Evolutionary conservation across 2,888 invertebrate species (phyloP), one percentile per base, ranked within the genome.

Genomic region (Thera britannica): DNA sequence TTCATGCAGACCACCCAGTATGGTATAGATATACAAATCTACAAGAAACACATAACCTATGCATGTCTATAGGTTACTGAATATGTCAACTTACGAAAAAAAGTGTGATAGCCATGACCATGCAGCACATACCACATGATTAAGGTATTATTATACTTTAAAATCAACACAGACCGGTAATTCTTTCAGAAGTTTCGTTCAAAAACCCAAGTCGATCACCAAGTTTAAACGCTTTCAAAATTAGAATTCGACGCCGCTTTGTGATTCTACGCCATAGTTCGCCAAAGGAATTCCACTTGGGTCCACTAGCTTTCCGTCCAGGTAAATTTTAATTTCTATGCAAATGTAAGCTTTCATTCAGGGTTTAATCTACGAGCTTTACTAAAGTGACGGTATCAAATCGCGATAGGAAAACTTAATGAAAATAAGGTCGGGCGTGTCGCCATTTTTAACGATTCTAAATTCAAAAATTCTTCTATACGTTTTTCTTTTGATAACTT

Each of bases 301-400:
- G 89, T 87, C 89, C 90, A 89, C 87, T 89, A 86, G 80, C 82
- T 77, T 62, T 75, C 74, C 76, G 90, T 87, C 90, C 92, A 93
- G 93, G 92, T 93, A 89, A 89, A 91, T 92, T 92, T 93, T 93
- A 92, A 93, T 93, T 92, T 93, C 92, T 89, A 93, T 93, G 93
- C 92, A 90, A 93, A 93, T 93, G 87, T 83, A 85, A 89, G 89
- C 89, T 89, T 89, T 90, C 89, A 85, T 90, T 90, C 86, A 83
- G 83, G 81, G 79, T 79, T 89, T 90, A 92, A 92, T 91, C 90
- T 89, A 88, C 87, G 88, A 83, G 90, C 90, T 90, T 88, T 87
- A 80, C 73, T 81, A 79, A 83, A 83, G 87, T 84, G 86, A 85
- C 85, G 85, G 88, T 86, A 85, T 86, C 88, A 84, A 88, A 87